Evolutionary conservation across 2,113 vertebrate genomes (phyloP).

Genomic region (Melierax canorus): DNA sequence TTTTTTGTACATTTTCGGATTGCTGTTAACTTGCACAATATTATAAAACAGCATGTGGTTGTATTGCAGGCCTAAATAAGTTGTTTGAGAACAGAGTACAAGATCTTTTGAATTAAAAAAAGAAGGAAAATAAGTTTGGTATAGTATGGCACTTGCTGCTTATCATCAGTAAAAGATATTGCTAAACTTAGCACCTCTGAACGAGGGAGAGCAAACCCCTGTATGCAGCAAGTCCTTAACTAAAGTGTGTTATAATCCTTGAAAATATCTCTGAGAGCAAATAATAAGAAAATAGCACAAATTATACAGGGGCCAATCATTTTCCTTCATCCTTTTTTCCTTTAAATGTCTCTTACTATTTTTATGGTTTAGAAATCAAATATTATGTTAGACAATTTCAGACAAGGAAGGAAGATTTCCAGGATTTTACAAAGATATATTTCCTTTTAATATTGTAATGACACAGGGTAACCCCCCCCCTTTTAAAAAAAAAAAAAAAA

Average conservation of each 20-base stretch:
- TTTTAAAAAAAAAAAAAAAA: no score
- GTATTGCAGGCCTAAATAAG: neutral
- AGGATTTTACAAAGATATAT: neutral
- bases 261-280: neutral
- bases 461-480: rapidly evolving
- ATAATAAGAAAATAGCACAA: neutral
- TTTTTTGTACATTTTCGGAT: slow-evolving; percentile 8
- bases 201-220: neutral
- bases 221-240: neutral
- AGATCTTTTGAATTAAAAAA: neutral
- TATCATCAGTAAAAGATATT: neutral
- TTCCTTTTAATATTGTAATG: neutral
- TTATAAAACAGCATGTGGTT: neutral
- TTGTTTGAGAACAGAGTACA: neutral
- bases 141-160: neutral
- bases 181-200: neutral
- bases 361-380: neutral
- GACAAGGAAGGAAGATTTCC: neutral
- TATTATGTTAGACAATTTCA: neutral
- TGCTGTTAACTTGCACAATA: neutral
- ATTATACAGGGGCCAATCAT: neutral
- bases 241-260: neutral
- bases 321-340: neutral
- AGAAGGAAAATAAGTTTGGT: neutral
- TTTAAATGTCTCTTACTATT: neutral